Conservation (phyloP, 2,113 vertebrate genomes). For the Antidorcas marsupialis region DNA sequence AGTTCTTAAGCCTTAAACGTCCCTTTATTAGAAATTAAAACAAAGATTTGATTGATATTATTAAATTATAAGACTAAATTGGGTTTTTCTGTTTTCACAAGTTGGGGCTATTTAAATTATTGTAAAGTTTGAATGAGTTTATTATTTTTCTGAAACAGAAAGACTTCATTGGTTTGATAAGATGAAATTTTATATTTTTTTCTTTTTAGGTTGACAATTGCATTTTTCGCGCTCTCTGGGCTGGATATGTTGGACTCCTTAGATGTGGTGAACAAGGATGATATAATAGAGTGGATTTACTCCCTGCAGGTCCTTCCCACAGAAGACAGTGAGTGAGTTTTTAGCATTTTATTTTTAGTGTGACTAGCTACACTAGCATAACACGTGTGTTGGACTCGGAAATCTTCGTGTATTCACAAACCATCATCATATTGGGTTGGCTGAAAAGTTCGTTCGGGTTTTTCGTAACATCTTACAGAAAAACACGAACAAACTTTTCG, state of each 20-base stretch:
- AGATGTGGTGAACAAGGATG: conserved; percentile 91
- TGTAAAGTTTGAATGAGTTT: conserved; percentile 8
- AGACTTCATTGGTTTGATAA: conserved; percentile 40
- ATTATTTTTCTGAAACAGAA: not conserved
- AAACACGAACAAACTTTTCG: not conserved
- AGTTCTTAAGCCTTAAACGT: not conserved
- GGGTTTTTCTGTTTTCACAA: not conserved
- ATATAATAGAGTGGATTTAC: conserved; percentile 97
- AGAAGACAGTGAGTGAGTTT: conserved; percentile 94
- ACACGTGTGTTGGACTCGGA: not conserved
- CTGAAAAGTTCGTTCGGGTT: not conserved
- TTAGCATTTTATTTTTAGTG: conserved; percentile 77
- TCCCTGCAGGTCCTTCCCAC: conserved; percentile 97
- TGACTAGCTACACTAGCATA: not conserved
- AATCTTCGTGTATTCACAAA: not conserved
- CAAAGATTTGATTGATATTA: not conserved
- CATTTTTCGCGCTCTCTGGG: conserved; percentile 96
- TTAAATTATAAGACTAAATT: not conserved
- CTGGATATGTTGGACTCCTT: conserved; percentile 96
- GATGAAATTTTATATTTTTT: conserved; percentile 72
- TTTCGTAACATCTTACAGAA: not conserved
- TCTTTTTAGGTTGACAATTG: conserved; percentile 92
- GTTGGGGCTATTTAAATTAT: not conserved
- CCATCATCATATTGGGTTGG: not conserved
- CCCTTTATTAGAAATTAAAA: not conserved